These are phyloP conservation scores for Mesorhabditis belari DNA, from an alignment of 2,888 invertebrate genomes.

Conservation along the genomic window DNA sequence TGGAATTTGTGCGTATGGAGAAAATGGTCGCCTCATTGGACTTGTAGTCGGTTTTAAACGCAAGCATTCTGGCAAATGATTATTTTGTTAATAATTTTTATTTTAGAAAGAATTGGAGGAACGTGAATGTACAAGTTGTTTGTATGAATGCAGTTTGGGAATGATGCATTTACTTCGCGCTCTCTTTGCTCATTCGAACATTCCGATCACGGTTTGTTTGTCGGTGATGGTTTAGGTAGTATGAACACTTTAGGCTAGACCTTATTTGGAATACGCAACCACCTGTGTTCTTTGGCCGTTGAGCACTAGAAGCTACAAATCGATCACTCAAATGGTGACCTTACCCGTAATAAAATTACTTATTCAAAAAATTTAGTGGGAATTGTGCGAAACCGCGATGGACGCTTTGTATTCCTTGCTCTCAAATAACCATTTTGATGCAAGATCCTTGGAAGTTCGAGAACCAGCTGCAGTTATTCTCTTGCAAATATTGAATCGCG, in stretches of 20 bases:
- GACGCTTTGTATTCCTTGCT: background rate
- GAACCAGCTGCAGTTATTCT: background rate
- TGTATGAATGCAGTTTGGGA: conserved; percentile 38
- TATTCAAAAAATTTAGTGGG: background rate
- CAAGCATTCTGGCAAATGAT: too few relatives aligned
- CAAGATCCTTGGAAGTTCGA: background rate
- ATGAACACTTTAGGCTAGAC: background rate
- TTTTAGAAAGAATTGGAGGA: conserved; percentile 44
- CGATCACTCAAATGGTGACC: conserved; percentile 39
- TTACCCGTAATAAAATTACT: background rate
- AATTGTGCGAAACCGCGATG: background rate
- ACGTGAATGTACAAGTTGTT: conserved; percentile 28
- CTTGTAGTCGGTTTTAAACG: background rate
- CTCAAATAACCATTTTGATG: background rate
- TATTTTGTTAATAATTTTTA: background rate
- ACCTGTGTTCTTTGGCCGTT: background rate
- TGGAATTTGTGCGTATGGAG: conserved; percentile 9
- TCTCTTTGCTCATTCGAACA: too few relatives aligned
- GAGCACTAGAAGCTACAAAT: conserved; percentile 29
- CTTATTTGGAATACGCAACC: background rate
- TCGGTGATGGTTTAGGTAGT: too few relatives aligned
- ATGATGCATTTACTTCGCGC: conserved; percentile 31
- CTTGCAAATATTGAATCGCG: background rate
- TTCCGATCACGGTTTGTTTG: too few relatives aligned
- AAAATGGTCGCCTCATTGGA: conserved; percentile 15